Percentiles rank a stretch among this genome's conserved stretches.
These are phyloP conservation scores for Cassiopea xamachana DNA, from an alignment of 30 jellyfish, hydroid and myxozoan genomes.

Conservation along the genomic window DNA sequence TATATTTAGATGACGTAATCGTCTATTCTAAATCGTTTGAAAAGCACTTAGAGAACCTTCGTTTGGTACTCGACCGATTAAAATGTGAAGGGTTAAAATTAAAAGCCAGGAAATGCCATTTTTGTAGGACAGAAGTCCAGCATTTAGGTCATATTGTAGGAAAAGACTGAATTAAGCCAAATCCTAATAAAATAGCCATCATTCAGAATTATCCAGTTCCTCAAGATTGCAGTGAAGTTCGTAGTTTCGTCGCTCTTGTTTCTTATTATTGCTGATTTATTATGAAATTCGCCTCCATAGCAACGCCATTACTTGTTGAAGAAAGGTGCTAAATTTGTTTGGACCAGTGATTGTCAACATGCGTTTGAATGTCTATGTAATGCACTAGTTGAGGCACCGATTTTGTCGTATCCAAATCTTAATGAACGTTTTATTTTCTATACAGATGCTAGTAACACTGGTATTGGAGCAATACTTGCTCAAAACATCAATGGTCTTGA, in stretches of 20 bases:
- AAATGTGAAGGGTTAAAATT: constrained; percentile 50
- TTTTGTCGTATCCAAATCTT: constrained; percentile 55
- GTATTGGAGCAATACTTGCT: constrained; percentile 68
- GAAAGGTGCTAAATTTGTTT: constrained; percentile 35
- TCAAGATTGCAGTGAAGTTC: constrained; percentile 25
- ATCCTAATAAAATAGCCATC: constrained; percentile 41
- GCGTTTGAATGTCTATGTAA: constrained; percentile 64
- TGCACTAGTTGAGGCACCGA: constrained; percentile 60
- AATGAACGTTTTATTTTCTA: constrained; percentile 28
- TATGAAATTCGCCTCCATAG: constrained; percentile 57
- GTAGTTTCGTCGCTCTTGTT: constrained; percentile 56
- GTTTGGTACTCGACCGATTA: constrained; percentile 50
- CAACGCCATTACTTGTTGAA: constrained; percentile 39
- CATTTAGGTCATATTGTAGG: constrained; percentile 70
- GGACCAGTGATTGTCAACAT: constrained; percentile 52
- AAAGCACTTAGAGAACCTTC: constrained; percentile 30
- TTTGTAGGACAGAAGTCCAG: constrained; percentile 25
- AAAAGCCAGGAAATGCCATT: constrained; percentile 62
- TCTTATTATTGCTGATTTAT: constrained; percentile 50
- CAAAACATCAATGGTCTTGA: constrained; percentile 57
- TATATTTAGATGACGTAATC: constrained; percentile 67
- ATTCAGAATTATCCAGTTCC: constrained; percentile 48
- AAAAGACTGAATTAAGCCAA: constrained; percentile 40
- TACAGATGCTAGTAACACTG: constrained; percentile 68
- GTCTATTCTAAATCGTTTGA: constrained; percentile 62